Percentiles rank a stretch among this genome's conserved stretches.
These are phyloP conservation scores for Danio tinwini DNA, from an alignment of 2,797 vertebrate genomes.

Conservation along the genomic window DNA sequence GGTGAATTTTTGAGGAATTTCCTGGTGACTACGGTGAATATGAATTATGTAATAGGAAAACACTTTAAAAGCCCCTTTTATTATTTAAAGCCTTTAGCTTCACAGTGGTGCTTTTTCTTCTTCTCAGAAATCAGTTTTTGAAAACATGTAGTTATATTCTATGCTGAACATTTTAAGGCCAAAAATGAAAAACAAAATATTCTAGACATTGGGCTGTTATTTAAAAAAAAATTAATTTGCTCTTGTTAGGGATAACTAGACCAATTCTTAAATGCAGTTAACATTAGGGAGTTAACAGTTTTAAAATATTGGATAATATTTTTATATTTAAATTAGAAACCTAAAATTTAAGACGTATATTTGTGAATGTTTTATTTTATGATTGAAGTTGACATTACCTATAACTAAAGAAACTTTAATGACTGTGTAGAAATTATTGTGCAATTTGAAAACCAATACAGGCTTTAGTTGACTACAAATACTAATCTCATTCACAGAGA, in stretches of 20 bases:
- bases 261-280: not conserved
- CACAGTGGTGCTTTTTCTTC: not conserved
- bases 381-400: not conserved
- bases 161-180: not conserved
- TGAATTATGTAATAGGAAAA: not conserved
- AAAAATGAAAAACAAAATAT: not conserved
- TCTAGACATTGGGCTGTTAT: not conserved
- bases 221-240: not conserved
- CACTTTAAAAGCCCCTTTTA: not conserved
- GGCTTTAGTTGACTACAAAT: not conserved
- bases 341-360: too few species aligned
- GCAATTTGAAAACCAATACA: not conserved
- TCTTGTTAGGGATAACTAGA: not conserved
- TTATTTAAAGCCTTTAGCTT: not conserved
- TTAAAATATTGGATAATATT: not conserved
- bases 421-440: not conserved
- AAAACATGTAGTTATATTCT: not conserved
- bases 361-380: too few species aligned
- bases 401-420: not conserved
- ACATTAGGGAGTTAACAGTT: not conserved
- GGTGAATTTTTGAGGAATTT: not conserved
- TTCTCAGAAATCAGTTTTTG: not conserved
- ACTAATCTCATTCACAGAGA: slow-evolving; percentile 77
- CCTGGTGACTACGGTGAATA: not conserved
- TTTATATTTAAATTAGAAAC: not conserved